Base-by-base conservation (phyloP, 2,113 vertebrate genomes). In the Rhineura floridana region DNA sequence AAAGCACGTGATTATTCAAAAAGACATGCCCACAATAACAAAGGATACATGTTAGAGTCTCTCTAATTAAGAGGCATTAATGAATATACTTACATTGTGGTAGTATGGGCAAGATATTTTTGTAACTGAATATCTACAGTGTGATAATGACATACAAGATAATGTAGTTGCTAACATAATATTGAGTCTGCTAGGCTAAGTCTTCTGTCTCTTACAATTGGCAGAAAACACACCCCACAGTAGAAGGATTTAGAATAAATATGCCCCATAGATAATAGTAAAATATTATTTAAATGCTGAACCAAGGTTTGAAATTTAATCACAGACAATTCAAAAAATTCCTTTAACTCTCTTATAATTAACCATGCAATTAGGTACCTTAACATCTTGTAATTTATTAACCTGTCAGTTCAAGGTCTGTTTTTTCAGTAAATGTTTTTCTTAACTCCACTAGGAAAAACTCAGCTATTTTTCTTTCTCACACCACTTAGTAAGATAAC, bases 351-450 rank as follows among this genome's bases (percentile, higher is more conserved):
- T 50, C 62, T n/a, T 46, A 63, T 25, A 67, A 79, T 86, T 69
- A 69, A 69, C 63, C 23, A 28, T 52, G 62, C 77, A 70, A 59
- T 87, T 87, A 72, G 52, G 23, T 81, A 19, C 30, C 15, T 33
- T 81, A 73, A 75, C 69, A 75, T 48, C 52, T 63, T 87, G 69
- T 81, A 82, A 82, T 63, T 87, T 79, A 82, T 87, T 87, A 87
- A 87, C 79, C 44, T 87, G 67, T 73, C 69, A 82, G 79, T 46
- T 42, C 86, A 82, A 87, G 63, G 86, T 87, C 69, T 87, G 50
- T 46, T 87, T 75, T 82, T 62, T 87, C 79, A 87, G 79, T 73
- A 82, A 82, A 87, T 63, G 80, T 75, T 87, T 87, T 65, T 82
- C 69, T 82, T 62, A 82, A 82, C 39, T 25, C 52, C 30, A 48